Conservation (phyloP, 2,797 vertebrate genomes). For the Scomberomorus guttatus region DNA sequence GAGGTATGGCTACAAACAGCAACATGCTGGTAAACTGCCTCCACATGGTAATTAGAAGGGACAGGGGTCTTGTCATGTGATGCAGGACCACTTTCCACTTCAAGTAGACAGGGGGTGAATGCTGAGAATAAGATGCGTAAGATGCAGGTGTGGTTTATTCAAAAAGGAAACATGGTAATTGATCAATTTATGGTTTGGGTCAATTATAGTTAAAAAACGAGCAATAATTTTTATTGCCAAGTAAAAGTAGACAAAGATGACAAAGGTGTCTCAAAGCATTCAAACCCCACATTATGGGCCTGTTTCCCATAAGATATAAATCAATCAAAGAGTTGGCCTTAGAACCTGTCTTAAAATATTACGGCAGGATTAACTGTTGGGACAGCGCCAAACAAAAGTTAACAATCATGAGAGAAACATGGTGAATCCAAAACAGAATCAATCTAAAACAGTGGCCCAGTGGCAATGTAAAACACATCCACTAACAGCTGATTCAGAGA, state of each 20-base stretch:
- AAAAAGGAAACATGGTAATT: neutral
- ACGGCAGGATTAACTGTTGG: too few relatives aligned
- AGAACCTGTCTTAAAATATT: too few relatives aligned
- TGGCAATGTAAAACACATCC: neutral
- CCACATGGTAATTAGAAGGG: conserved; percentile 70
- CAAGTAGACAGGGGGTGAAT: conserved; percentile 10
- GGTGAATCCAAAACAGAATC: neutral
- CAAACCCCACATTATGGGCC: neutral
- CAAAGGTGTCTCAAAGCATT: neutral
- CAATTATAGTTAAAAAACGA: neutral
- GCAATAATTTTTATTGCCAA: neutral
- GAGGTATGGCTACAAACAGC: conserved; percentile 85
- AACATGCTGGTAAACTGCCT: conserved; percentile 79
- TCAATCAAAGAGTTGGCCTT: neutral
- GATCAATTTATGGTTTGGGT: too few relatives aligned
- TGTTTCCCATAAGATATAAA: neutral
- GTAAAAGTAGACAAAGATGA: neutral
- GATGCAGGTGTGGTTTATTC: neutral
- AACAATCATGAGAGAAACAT: neutral
- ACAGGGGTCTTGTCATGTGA: conserved; percentile 54
- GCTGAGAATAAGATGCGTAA: conserved; percentile 21
- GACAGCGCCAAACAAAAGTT: neutral
- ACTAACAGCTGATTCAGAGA: neutral
- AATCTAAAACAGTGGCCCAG: too few relatives aligned
- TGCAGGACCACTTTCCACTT: conserved; percentile 5